These are phyloP conservation scores for Battus philenor DNA, from an alignment of 1,140 invertebrate species.

Conservation along the genomic window DNA sequence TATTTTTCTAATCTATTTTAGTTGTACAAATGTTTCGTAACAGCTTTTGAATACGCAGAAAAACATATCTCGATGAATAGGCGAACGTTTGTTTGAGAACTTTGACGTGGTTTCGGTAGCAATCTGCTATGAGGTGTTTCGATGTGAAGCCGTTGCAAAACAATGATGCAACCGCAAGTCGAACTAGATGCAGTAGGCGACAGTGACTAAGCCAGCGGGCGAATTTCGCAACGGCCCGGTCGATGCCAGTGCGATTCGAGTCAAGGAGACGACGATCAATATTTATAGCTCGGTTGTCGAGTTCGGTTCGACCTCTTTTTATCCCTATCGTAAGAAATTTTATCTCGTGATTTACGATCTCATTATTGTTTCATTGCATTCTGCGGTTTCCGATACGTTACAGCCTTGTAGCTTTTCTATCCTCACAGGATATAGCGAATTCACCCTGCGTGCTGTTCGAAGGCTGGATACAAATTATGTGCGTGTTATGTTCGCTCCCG, in stretches of 20 bases:
- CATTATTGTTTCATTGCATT: constrained; percentile 18
- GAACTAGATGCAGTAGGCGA: constrained; percentile 50
- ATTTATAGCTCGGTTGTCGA: constrained; percentile 53
- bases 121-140: background rate
- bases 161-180: constrained; percentile 1
- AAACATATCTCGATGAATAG: too few species aligned
- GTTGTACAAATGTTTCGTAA: too few species aligned
- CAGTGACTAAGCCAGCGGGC: constrained; percentile 60
- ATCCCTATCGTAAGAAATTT: constrained; percentile 42
- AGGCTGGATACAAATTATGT: constrained; percentile 11
- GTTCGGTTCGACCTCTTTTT: constrained; percentile 46
- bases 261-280: constrained; percentile 63
- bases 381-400: constrained; percentile 8
- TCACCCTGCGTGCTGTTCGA: constrained; percentile 2
- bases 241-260: constrained; percentile 55
- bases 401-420: constrained; percentile 1
- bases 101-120: too few species aligned
- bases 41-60: too few species aligned
- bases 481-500: constrained; percentile 6
- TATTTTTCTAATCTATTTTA: too few species aligned
- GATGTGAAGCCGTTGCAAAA: background rate
- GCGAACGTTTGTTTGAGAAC: too few species aligned
- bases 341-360: constrained; percentile 18
- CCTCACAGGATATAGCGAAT: constrained; percentile 7
- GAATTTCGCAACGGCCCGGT: constrained; percentile 55